A percentile compares a stretch with the other conserved stretches of the same genome.
Conservation (phyloP, 2,888 invertebrate genomes). For the Formica aserva region DNA sequence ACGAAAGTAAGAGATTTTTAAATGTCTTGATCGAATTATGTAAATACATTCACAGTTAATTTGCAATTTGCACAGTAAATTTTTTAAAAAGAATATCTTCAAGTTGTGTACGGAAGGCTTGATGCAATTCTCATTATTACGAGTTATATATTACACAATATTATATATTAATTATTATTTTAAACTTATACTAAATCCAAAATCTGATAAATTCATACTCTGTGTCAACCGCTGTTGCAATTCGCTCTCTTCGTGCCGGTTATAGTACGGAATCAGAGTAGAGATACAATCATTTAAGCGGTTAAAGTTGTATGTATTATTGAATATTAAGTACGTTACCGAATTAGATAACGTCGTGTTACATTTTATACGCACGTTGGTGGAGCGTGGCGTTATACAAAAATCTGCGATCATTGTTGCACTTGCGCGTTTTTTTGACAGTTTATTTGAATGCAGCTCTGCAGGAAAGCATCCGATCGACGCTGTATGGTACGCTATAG, state of each 20-base stretch:
- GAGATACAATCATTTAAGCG: slow-evolving; percentile 19
- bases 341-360: slow-evolving; percentile 11
- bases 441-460: slow-evolving; percentile 34
- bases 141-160: not conserved
- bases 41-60: not conserved
- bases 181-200: not conserved
- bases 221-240: slow-evolving; percentile 4
- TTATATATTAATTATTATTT: not conserved
- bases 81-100: not conserved
- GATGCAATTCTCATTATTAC: not conserved
- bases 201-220: slow-evolving; percentile 1
- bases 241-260: not conserved
- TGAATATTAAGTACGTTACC: slow-evolving; percentile 26
- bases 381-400: not conserved
- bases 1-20: not conserved
- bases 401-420: not conserved
- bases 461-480: slow-evolving; percentile 26
- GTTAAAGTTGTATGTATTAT: slow-evolving; percentile 29
- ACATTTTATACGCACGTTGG: not conserved
- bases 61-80: not conserved
- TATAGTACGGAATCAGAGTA: not conserved
- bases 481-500: not conserved
- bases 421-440: slow-evolving; percentile 21
- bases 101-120: not conserved
- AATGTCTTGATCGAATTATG: not conserved